Base-by-base conservation (phyloP, 2,888 invertebrate species). In the Dynastes maya region DNA sequence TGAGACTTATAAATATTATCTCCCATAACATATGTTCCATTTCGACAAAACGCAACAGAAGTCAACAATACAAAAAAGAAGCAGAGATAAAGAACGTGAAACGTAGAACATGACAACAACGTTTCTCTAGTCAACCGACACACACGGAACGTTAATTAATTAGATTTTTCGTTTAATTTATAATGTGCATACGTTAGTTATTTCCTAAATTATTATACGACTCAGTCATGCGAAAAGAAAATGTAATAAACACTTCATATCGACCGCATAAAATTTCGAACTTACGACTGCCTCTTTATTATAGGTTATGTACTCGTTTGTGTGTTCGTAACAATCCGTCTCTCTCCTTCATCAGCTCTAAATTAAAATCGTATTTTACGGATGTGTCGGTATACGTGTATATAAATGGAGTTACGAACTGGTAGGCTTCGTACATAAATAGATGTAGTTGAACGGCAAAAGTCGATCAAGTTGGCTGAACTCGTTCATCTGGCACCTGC, bases 381-480 rank as follows among this genome's bases (percentile, higher is more conserved):
- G 45, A 45, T 45, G 45, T 45, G 11, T 45, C 49, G 16, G 37
- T 53, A 53, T 29, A 27, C 49, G n/a, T 29, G 29, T 29, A 61
- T 6, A 27, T 58, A 55, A n/a, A 55, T 11, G 55, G 6, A 6
- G n/a, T 16, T 22, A 55, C 55, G 55, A 13, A 55, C 55, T n/a
- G 3, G 45, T 8, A 8, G 45, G 9, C 8, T 45, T 55, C 13
- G 55, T 22, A 61, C 61, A 13, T 61, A 61, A 61, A 61, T 80
- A 79, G 78, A 76, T 65, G 80, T 80, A 40, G 37, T 71, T 27
- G 68, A 72, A 77, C 79, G 75, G 76, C 77, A 74, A 82, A 81
- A 84, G 83, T 84, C 84, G 84, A 84, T 85, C 85, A 83, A 83
- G 81, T 82, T 80, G 80, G 81, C 81, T 81, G 83, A 83, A 86